Percentiles rank a stretch among this genome's conserved stretches.
phyloP scores from a whole-genome alignment of 2,888 invertebrate species.

The Micoletzkya japonica region DNA sequence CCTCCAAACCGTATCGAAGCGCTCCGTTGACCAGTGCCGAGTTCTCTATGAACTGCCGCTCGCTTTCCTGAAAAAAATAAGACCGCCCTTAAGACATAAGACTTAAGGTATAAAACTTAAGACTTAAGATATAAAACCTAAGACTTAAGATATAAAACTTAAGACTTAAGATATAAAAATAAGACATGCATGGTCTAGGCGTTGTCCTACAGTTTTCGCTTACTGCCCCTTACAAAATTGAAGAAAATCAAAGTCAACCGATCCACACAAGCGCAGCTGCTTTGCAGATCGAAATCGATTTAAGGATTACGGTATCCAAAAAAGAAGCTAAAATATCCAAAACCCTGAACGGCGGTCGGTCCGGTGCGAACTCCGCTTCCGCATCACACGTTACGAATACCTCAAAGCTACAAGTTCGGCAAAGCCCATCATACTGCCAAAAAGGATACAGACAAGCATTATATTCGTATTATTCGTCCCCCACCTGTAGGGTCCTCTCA shows the following conservation, averaged over 20 bases:
- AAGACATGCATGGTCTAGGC: too few relatives aligned
- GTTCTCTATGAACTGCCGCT: constrained; percentile 32
- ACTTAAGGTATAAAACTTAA: not conserved
- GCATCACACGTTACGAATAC: constrained; percentile 28
- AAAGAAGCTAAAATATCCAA: not conserved
- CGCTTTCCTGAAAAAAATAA: constrained; percentile 14
- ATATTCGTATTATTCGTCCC: not conserved
- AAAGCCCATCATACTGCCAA: not conserved
- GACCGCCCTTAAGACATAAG: not conserved
- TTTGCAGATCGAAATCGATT: too few relatives aligned
- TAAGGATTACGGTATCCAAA: not conserved
- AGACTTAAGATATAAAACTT: too few relatives aligned
- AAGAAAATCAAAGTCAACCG: too few relatives aligned
- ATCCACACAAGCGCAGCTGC: not conserved
- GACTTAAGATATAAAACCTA: not conserved
- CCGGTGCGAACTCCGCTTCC: constrained; percentile 10
- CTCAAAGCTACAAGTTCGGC: not conserved
- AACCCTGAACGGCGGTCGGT: not conserved
- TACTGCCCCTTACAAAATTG: not conserved
- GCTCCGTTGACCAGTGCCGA: constrained; percentile 29
- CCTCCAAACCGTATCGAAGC: constrained; percentile 36
- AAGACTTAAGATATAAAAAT: too few relatives aligned
- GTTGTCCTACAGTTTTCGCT: too few relatives aligned
- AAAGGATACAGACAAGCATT: not conserved
- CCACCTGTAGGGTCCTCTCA: constrained; percentile 2